Evolutionary conservation across 35 echinoderm and acorn worm species (phyloP).

Genomic region (Lytechinus pictus): DNA sequence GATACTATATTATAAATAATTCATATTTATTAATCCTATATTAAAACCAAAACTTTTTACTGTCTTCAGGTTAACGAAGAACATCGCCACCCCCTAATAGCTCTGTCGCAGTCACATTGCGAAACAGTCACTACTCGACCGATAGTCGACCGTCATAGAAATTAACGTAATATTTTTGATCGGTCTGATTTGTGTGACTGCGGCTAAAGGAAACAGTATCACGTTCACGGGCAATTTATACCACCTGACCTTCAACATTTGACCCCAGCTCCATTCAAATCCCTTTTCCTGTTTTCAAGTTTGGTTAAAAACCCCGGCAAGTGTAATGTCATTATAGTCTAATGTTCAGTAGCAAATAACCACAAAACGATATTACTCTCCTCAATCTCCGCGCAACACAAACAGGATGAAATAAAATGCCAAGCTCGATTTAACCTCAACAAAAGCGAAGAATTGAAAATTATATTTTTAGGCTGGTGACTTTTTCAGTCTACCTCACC

Average conservation of each 20-base stretch:
- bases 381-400: not conserved
- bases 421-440: conserved; percentile 38
- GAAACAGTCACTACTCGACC: no score
- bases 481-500: not conserved
- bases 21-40: no score
- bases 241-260: not conserved
- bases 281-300: not conserved
- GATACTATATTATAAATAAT: no score
- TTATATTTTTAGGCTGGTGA: not conserved
- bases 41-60: no score
- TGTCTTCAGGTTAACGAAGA: no score
- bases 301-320: not conserved
- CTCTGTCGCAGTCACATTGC: no score
- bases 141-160: no score
- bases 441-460: conserved; percentile 32
- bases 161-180: no score
- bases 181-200: no score
- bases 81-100: no score
- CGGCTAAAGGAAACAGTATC: not conserved
- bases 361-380: conserved; percentile 1
- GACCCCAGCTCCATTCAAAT: not conserved
- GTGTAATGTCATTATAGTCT: not conserved
- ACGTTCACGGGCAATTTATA: not conserved
- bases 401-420: conserved; percentile 20
- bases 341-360: not conserved